Evolutionary conservation across 2,888 invertebrate species (phyloP).

Genomic region (Tenodera sinensis): DNA sequence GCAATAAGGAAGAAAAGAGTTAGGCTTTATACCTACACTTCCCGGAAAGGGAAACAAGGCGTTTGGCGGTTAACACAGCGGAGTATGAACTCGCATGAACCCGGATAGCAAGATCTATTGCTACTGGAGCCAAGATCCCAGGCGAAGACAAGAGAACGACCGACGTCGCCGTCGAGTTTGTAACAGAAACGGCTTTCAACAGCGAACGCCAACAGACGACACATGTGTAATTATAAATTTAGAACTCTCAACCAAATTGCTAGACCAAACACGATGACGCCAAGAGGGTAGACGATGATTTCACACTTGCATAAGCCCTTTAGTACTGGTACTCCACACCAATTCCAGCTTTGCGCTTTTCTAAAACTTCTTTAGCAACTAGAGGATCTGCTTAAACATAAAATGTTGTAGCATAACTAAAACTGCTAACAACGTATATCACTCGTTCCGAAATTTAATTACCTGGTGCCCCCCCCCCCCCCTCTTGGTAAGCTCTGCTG

Average conservation of each 20-base stretch:
- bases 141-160: neutral
- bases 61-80: neutral
- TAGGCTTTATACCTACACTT: neutral
- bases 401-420: too few species aligned
- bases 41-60: neutral
- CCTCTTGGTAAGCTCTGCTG: too few species aligned
- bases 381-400: too few species aligned
- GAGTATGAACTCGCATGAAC: neutral
- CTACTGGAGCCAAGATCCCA: neutral
- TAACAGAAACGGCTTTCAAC: neutral
- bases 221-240: neutral
- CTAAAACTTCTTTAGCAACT: too few species aligned
- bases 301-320: neutral
- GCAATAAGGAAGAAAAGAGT: too few species aligned
- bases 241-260: neutral
- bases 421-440: too few species aligned
- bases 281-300: neutral
- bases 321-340: too few species aligned
- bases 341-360: too few species aligned
- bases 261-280: neutral
- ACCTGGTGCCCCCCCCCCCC: too few species aligned
- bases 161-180: neutral
- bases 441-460: too few species aligned
- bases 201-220: neutral
- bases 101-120: neutral